phyloP scores from a whole-genome alignment of 2,888 invertebrate species.

The Oxystoma pomonae region DNA sequence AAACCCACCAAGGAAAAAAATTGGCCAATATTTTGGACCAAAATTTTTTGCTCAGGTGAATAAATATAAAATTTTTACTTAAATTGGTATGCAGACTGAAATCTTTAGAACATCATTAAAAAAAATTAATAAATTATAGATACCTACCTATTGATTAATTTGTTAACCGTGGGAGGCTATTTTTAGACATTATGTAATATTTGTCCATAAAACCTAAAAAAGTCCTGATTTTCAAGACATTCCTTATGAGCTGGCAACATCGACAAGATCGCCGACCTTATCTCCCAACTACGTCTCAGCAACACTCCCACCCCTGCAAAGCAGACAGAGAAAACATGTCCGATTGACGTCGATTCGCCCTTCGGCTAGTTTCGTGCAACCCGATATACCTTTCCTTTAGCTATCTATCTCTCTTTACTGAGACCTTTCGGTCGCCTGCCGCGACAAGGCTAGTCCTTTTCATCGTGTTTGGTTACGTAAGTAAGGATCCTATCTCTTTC shows the following conservation, averaged over 20 bases:
- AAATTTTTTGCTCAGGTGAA: too few relatives aligned
- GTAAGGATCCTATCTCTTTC: conserved; percentile 28
- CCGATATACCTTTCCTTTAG: conserved; percentile 45
- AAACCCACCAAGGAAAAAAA: too few relatives aligned
- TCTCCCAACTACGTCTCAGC: conserved; percentile 11
- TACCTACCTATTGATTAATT: too few relatives aligned
- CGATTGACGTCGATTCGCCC: conserved; percentile 29
- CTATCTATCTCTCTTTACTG: conserved; percentile 41
- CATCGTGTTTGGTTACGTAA: conserved; percentile 38
- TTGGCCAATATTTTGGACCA: too few relatives aligned
- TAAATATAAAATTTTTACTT: too few relatives aligned
- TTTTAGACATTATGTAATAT: background rate
- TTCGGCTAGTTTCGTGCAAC: conserved; percentile 44
- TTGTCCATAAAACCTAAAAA: background rate
- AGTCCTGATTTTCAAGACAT: background rate
- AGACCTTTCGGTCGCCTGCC: conserved; percentile 43
- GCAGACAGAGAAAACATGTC: conserved; percentile 32
- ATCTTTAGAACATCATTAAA: too few relatives aligned
- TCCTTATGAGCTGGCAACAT: conserved; percentile 6
- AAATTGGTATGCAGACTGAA: too few relatives aligned
- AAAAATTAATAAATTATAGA: too few relatives aligned
- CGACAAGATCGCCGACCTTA: conserved; percentile 7
- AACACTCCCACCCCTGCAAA: conserved; percentile 20
- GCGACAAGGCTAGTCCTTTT: conserved; percentile 36
- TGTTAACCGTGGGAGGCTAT: background rate